Percentiles rank a stretch among this genome's conserved stretches.
phyloP scores from a whole-genome alignment of 2,888 invertebrate genomes.

The Cryptocheilus praepositus region DNA sequence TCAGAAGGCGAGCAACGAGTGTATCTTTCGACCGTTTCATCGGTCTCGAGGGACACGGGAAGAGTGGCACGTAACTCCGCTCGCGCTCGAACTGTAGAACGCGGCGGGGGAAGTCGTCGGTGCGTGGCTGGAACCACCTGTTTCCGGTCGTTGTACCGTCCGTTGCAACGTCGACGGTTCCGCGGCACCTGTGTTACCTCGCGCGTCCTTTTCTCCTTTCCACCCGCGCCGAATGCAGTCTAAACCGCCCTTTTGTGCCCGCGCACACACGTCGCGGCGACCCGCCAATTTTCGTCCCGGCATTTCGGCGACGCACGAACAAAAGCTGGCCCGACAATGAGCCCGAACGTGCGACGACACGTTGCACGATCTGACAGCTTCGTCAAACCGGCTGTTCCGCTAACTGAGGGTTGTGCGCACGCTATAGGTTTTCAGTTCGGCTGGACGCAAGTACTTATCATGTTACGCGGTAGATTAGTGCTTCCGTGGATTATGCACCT shows the following conservation, averaged over 20 bases:
- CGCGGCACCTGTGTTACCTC: conserved; percentile 4
- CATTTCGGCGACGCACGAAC: background rate
- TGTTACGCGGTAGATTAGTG: too few relatives aligned
- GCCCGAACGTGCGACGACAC: background rate
- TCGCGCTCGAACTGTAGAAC: conserved; percentile 45
- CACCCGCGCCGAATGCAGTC: background rate
- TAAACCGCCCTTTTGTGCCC: background rate
- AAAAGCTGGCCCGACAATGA: background rate
- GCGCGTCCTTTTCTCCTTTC: background rate
- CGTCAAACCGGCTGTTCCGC: too few relatives aligned
- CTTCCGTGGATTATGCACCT: too few relatives aligned
- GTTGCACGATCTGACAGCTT: background rate
- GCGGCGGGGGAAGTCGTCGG: conserved; percentile 57
- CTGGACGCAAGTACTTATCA: too few relatives aligned
- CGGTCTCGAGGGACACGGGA: conserved; percentile 1
- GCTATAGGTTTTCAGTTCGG: too few relatives aligned
- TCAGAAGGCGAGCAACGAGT: too few relatives aligned
- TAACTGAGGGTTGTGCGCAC: too few relatives aligned
- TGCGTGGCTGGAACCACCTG: conserved; percentile 72
- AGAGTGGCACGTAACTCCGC: conserved; percentile 5
- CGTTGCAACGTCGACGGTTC: conserved; percentile 35
- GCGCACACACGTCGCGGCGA: background rate
- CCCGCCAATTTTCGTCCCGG: conserved; percentile 1
- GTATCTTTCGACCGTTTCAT: conserved; percentile 28
- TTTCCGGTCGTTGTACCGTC: conserved; percentile 61